phyloP scores from a whole-genome alignment of 2,888 invertebrate species.

The Idaea biselata region DNA sequence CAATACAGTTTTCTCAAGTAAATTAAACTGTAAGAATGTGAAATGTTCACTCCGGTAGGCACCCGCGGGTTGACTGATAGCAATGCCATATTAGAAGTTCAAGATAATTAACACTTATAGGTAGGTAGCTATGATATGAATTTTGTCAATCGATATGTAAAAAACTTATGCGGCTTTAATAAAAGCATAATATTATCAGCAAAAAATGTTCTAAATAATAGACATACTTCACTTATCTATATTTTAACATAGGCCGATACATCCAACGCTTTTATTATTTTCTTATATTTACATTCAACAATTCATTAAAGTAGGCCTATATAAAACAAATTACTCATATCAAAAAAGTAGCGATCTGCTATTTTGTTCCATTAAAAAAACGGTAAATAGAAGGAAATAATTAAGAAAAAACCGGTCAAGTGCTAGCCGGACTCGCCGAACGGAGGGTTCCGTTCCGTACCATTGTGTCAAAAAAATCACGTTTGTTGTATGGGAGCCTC shows the following conservation, averaged over 20 bases:
- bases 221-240: not conserved
- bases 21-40: slow-evolving; percentile 10
- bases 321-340: no score
- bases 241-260: not conserved
- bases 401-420: no score
- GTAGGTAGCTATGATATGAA: not conserved
- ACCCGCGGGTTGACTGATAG: slow-evolving; percentile 17
- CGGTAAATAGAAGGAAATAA: no score
- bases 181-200: not conserved
- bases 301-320: no score
- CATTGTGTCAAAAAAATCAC: no score
- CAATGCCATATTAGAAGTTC: slow-evolving; percentile 11
- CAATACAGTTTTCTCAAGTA: slow-evolving; percentile 14
- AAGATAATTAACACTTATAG: slow-evolving; percentile 8
- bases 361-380: no score
- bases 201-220: not conserved
- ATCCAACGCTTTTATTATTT: not conserved
- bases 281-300: no score
- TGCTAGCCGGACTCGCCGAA: no score
- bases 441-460: no score
- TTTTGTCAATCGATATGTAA: not conserved
- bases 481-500: no score
- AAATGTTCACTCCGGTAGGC: slow-evolving; percentile 6
- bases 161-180: not conserved
- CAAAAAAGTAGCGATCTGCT: no score